Conservation (phyloP, 2,113 vertebrate species). For the Phylloscopus trochiloides region DNA sequence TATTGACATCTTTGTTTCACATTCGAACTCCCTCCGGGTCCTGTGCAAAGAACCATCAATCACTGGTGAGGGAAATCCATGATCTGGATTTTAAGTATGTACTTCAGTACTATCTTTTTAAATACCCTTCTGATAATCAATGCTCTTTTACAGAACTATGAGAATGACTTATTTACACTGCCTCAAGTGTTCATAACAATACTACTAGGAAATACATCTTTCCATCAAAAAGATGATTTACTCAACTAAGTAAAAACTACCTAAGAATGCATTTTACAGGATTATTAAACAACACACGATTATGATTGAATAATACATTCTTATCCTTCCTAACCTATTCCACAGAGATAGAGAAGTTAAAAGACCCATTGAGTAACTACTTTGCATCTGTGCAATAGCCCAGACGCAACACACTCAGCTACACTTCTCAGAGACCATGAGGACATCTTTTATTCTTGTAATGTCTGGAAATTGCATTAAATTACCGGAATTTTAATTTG, state of each 20-base stretch:
- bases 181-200: not conserved
- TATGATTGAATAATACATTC: not conserved
- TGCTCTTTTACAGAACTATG: not conserved
- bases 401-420: not conserved
- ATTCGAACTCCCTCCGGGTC: not conserved
- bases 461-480: not conserved
- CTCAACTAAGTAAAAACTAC: not conserved
- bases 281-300: not conserved
- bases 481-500: not conserved
- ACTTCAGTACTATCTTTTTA: not conserved
- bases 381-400: not conserved
- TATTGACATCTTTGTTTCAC: conserved; percentile 46
- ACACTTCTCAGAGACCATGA: not conserved
- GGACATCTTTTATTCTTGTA: not conserved
- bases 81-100: not conserved
- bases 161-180: not conserved
- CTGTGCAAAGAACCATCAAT: not conserved
- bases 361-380: not conserved
- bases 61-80: not conserved
- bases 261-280: not conserved
- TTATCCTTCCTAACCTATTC: not conserved
- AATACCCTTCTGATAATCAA: not conserved
- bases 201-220: not conserved
- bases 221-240: not conserved
- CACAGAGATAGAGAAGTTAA: not conserved